Percentiles rank a stretch among this genome's conserved stretches.
Conservation (phyloP, 2,888 invertebrate species). For the Sinodicranocentrus sp. region DNA sequence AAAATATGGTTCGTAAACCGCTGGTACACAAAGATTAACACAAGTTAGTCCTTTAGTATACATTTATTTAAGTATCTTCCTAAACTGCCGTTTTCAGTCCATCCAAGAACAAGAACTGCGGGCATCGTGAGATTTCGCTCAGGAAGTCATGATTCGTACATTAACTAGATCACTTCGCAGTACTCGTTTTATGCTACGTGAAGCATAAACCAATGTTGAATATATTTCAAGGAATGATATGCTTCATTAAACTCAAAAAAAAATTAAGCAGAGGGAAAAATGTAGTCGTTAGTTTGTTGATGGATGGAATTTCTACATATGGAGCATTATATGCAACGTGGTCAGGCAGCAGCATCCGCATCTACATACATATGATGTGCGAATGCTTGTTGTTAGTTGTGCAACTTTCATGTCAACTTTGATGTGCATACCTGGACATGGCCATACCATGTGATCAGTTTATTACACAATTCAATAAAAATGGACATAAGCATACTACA, state of each 20-base stretch:
- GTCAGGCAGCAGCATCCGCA: not conserved
- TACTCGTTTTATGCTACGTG: slow-evolving; percentile 55
- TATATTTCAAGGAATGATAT: slow-evolving; percentile 39
- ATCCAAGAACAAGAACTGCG: not conserved
- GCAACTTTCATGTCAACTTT: not conserved
- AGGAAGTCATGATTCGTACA: slow-evolving; percentile 3
- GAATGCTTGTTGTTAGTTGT: not conserved
- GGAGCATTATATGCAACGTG: not conserved
- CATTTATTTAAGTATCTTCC: not conserved
- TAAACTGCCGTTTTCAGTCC: not conserved
- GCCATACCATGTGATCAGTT: too few relatives aligned
- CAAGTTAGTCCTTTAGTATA: not conserved
- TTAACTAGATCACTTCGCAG: slow-evolving; percentile 55
- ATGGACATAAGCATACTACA: not conserved
- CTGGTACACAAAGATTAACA: not conserved
- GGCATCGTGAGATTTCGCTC: not conserved
- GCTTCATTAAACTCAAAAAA: slow-evolving; percentile 47
- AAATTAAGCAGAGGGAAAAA: not conserved
- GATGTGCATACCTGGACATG: not conserved
- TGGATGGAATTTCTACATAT: not conserved
- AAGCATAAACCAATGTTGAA: slow-evolving; percentile 49
- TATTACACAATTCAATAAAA: not conserved
- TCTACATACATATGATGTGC: not conserved
- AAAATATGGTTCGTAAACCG: not conserved
- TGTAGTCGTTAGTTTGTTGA: not conserved